Evolutionary conservation across 2,888 invertebrate species (phyloP), one percentile per base, ranked within the genome.

Genomic region (Steinernema hermaphroditum): DNA sequence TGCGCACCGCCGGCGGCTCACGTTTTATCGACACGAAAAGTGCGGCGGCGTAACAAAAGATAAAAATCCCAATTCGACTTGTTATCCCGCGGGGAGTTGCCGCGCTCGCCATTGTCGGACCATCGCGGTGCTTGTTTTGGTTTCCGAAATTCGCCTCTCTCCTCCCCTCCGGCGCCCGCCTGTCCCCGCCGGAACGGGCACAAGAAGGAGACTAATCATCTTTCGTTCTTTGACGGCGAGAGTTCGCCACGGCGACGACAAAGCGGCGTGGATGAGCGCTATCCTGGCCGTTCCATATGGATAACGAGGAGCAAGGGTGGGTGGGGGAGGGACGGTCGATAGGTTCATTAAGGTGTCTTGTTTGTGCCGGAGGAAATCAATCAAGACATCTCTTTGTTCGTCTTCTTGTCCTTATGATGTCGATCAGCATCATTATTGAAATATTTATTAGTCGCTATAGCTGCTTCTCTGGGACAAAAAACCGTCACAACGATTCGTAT

Each of bases 81-180:
- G 46, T 46, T 46, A 46, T 46, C 46, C 46, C 46, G 46, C 16
- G 8, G 46, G 46, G 46, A 46, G 46, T 46, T 46, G 46, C 22
- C n/a, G 22, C 16, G 46, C 46, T 16, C 46, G 46, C 46, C 46
- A 46, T 46, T 46, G 16, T 46, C 46, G 9, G 19, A 46, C 54
- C 54, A 27, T 24, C 54, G 54, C 54, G 54, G 46, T 46, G 27
- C n/a, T 54, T 54, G 54, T 54, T 54, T 54, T 54, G 54, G 54
- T 24, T 54, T 54, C 54, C 54, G 22, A 46, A 46, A 46, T 46
- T 46, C n/a, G 46, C 22, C 43, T 41, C 43, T 8, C 9, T 14
- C 16, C 43, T 9, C 46, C 22, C 46, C n/a, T 46, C 22, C 46
- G 8, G n/a, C 16, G 8, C 16, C 8, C 22, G 46, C 6, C n/a